Conservation (phyloP, 1,140 invertebrate species). For the Homarus americanus region DNA sequence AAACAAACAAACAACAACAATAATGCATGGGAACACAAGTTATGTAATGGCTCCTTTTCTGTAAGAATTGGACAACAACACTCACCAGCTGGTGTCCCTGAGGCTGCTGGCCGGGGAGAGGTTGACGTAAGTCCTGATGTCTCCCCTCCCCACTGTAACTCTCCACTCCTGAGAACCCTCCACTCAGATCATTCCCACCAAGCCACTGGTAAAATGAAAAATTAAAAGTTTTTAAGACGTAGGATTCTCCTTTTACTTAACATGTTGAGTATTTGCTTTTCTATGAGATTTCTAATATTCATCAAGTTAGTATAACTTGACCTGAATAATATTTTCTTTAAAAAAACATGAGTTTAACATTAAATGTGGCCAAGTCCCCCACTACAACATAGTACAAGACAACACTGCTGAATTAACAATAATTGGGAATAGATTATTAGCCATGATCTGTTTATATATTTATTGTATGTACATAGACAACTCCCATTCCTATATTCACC, state of each 20-base stretch:
- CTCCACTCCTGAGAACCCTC: slow-evolving; percentile 36
- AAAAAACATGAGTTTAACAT: no score
- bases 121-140: slow-evolving; percentile 50
- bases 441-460: no score
- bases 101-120: slow-evolving; percentile 47
- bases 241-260: not conserved
- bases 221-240: not conserved
- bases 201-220: slow-evolving; percentile 42
- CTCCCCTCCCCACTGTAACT: slow-evolving; percentile 48
- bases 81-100: slow-evolving; percentile 61
- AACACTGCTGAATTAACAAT: no score
- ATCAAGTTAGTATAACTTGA: no score
- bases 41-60: slow-evolving; percentile 43
- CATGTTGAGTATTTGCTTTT: no score
- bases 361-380: no score
- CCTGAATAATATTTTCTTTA: no score
- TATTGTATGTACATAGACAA: no score
- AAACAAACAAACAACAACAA: not conserved
- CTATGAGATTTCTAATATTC: no score
- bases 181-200: slow-evolving; percentile 38
- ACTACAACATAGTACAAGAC: no score
- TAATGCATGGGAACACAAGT: slow-evolving; percentile 29
- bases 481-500: no score
- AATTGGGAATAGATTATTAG: no score
- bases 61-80: slow-evolving; percentile 37